Base-by-base conservation (phyloP, 2,797 vertebrate species). In the Danio tinwini region DNA sequence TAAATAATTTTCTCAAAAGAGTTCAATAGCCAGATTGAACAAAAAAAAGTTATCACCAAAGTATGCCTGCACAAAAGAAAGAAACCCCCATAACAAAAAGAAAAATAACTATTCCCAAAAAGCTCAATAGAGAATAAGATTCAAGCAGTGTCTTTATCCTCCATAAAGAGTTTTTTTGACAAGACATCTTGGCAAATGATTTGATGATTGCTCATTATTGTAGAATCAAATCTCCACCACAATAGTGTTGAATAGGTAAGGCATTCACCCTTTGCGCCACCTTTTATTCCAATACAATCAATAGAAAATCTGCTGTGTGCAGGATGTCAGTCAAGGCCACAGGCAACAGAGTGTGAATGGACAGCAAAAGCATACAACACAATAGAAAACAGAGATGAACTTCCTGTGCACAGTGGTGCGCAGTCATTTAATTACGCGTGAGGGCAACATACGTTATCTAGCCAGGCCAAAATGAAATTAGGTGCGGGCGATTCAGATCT, bases 341-440 rank as follows among this genome's bases (percentile, higher is more conserved):
- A 6, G 56, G 56, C 65, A 70, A 70, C 67, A 42, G 45, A 4
- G 65, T 11, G 9, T 53, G 14, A 78, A 78, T 21, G 37, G 29
- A 52, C 16, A 1, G 29, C 53, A 42, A 78, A 74, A 78, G 68
- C 7, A 5, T 5, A 49, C 5, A 59, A 61, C 56, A 65, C 74
- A 80, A 56, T 74, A 59, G n/a, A 47, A 61, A 72, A 44, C 68
- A n/a, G 37, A 74, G 14, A 21, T 37, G 84, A 81, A 78, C 63
- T 59, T 68, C 42, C 84, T 6, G 3, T 50, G 7, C 5, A 74
- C 59, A 21, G 69, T 64, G 17, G 56, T 84, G 42, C 81, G 64
- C 44, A 64, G 40, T 83, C 61, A 85, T 45, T 76, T 45, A 74
- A 55, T 78, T 82, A 82, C 71, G 47, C 8, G 74, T 61, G 44